A percentile compares a stretch with the other conserved stretches of the same genome.
Conservation (phyloP, 2,113 vertebrate species). For the Albula goreensis region DNA sequence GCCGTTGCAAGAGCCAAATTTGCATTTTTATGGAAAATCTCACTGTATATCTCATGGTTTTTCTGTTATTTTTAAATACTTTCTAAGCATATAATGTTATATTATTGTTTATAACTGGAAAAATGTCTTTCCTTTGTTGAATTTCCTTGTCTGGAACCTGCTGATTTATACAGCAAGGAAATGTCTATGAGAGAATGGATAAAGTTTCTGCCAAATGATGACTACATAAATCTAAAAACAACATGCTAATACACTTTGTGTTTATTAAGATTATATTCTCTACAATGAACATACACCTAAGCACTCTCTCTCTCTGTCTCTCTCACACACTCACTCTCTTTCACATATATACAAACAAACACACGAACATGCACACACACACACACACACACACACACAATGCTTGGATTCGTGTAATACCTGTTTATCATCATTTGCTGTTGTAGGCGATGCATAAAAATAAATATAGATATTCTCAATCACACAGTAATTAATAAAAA, state of each 20-base stretch:
- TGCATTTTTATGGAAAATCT: neutral
- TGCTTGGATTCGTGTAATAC: neutral
- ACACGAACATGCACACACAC: neutral
- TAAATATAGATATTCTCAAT: neutral
- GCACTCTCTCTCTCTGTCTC: slow-evolving; percentile 5
- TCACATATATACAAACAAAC: neutral
- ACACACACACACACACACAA: neutral
- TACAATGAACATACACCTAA: neutral
- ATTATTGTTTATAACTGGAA: neutral
- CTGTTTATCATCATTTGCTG: neutral
- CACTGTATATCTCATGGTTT: neutral
- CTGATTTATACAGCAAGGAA: neutral
- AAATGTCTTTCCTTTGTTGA: neutral
- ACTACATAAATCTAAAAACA: slow-evolving; percentile 1
- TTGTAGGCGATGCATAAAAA: neutral
- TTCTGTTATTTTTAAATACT: neutral
- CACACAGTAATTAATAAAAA: neutral
- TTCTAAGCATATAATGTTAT: neutral
- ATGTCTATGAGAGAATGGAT: neutral
- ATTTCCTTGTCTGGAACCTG: neutral
- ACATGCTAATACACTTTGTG: slow-evolving; percentile 22
- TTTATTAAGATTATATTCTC: neutral
- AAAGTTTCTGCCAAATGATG: neutral
- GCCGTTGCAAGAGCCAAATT: neutral
- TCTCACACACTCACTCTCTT: neutral